phyloP scores from a whole-genome alignment of 2,113 vertebrate species.

The Caracal caracal region DNA sequence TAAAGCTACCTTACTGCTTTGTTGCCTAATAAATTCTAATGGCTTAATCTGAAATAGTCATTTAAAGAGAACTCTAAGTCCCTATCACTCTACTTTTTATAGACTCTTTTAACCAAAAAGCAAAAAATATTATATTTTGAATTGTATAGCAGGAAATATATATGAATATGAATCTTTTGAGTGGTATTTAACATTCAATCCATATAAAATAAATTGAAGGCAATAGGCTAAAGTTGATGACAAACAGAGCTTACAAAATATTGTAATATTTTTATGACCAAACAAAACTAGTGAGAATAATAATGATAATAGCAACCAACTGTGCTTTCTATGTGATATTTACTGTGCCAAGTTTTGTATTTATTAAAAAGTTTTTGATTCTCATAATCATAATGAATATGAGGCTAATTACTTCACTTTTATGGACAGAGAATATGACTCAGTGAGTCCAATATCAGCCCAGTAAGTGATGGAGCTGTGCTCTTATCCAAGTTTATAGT shows the following conservation, averaged over 20 bases:
- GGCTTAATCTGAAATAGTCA: background rate
- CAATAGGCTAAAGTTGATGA: background rate
- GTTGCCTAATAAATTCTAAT: background rate
- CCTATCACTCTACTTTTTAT: background rate
- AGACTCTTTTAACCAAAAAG: background rate
- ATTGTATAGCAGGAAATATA: background rate
- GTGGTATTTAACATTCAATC: background rate
- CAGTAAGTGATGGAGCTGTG: background rate
- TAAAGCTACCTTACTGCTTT: background rate
- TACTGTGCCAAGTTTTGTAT: background rate
- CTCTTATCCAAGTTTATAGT: background rate
- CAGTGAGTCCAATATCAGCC: background rate
- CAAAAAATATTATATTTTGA: background rate
- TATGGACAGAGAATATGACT: background rate
- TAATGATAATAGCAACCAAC: background rate
- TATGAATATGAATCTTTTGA: background rate
- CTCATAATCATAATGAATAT: background rate
- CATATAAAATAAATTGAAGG: background rate
- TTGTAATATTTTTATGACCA: background rate
- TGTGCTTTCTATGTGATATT: background rate
- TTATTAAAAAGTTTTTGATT: background rate
- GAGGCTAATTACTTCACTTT: background rate
- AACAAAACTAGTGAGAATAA: background rate
- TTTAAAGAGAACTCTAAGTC: background rate
- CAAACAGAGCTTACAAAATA: background rate